Conservation (phyloP, 2,797 vertebrate species). For the Lerista edwardsae region DNA sequence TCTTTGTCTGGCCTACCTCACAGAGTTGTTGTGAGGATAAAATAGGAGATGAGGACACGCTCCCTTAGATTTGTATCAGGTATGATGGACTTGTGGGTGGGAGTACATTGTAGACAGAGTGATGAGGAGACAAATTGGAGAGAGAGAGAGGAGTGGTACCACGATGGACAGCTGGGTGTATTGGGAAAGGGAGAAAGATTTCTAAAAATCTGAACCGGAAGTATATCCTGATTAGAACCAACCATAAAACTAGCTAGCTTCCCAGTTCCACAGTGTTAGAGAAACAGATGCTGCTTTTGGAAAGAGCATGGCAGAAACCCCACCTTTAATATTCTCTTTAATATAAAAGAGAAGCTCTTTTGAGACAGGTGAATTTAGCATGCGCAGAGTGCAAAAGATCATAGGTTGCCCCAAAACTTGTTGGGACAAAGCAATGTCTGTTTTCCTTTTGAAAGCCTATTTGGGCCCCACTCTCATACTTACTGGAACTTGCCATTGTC, state of each 20-base stretch:
- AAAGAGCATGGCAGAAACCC: not conserved
- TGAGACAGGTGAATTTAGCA: not conserved
- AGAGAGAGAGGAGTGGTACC: not conserved
- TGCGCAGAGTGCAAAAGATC: not conserved
- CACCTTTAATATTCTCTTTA: not conserved
- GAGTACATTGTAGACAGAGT: not conserved
- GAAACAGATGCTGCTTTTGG: not conserved
- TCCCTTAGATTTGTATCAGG: not conserved
- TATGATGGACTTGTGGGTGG: not conserved
- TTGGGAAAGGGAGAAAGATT: not conserved
- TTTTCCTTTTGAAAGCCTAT: not conserved
- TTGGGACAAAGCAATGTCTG: not conserved
- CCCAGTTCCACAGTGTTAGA: not conserved
- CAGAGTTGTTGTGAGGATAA: not conserved
- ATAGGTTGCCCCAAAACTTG: not conserved
- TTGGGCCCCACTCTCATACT: not conserved
- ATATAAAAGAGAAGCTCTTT: not conserved
- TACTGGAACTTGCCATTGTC: not conserved
- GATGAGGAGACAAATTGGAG: not conserved
- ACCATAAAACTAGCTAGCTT: not conserved
- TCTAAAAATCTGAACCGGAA: not conserved
- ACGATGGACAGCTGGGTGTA: no score
- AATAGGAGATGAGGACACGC: not conserved
- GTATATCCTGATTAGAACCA: not conserved
- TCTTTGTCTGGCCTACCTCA: not conserved